phyloP scores from a whole-genome alignment of 2,113 vertebrate species.

The Leucosticte australis region DNA sequence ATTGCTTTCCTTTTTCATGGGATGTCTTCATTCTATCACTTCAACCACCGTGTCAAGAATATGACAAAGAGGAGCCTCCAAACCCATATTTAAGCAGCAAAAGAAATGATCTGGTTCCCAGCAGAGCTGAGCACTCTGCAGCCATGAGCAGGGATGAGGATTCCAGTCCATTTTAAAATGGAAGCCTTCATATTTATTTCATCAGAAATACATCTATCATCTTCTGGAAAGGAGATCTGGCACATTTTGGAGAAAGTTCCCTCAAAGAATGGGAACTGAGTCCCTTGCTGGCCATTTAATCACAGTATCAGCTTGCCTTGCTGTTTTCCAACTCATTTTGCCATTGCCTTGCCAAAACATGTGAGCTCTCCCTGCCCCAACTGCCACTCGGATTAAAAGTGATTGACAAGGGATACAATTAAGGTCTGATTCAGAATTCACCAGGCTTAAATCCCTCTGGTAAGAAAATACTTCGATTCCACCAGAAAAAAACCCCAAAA shows the following conservation, averaged over 20 bases:
- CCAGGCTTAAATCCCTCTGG: slow-evolving; percentile 35
- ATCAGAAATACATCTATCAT: slow-evolving; percentile 22
- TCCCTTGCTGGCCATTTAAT: slow-evolving; percentile 46
- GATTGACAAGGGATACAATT: slow-evolving; percentile 70
- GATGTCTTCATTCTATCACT: background rate
- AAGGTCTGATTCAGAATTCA: slow-evolving; percentile 59
- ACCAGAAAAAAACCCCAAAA: background rate
- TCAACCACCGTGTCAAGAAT: background rate
- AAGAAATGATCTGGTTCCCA: background rate
- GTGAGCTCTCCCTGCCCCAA: slow-evolving; percentile 51
- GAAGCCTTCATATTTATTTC: slow-evolving; percentile 14
- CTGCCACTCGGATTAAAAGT: slow-evolving; percentile 15
- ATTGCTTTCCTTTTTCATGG: background rate
- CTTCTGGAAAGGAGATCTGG: slow-evolving; percentile 21
- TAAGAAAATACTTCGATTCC: slow-evolving; percentile 56
- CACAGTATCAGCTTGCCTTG: slow-evolving; percentile 1
- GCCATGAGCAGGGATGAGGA: background rate
- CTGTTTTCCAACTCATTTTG: slow-evolving; percentile 28
- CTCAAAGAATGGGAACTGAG: background rate
- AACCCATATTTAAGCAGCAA: background rate
- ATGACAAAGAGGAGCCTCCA: background rate
- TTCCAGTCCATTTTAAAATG: background rate
- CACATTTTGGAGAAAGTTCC: background rate
- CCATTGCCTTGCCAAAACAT: slow-evolving; percentile 31
- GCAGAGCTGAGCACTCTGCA: background rate